Evolutionary conservation across 1,140 invertebrate genomes (phyloP), one percentile per base, ranked within the genome.

Genomic region (Parapsyche elsis): DNA sequence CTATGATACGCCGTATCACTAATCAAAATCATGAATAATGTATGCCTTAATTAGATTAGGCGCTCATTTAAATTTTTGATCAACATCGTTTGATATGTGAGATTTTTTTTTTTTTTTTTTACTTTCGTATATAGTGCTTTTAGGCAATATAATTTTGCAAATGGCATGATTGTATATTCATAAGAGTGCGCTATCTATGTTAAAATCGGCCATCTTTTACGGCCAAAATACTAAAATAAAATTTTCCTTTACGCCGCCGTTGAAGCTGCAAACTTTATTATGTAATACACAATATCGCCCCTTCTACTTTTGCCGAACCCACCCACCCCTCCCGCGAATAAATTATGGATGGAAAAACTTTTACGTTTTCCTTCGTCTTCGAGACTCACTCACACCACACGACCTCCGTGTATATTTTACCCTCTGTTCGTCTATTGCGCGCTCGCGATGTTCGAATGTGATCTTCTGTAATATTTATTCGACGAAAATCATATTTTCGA

Each of bases 321-420:
- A 38, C 30, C 30, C 30, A 7, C 30, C 79, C 44, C 73, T 80
- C 61, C 67, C 74, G 64, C 61, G 74, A 71, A 80, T 80, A 80
- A 80, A 80, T 80, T 80, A 80, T 80, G 79, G 74, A 80, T 76
- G 74, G 79, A 80, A 80, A 76, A 80, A 80, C 74, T 80, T 80
- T 80, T 71, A 16, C 64, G 19, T 71, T 79, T 79, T 74, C 78
- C 78, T 23, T 21, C 77, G 23, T 38, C 57, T 59, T 57, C 59
- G 44, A 53, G 30, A 46, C 49, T 30, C 44, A 1, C 19, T 49
- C 57, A 57, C 19, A 30, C 74, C 71, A 73, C 61, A 59, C 71
- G 53, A 24, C 70, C 26, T 49, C 74, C 45, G 75, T n/a, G n/a
- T 67, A 67, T 30, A 67, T 61, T 46, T 77, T 23, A 14, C 46